Base-by-base conservation (phyloP, 2,797 vertebrate genomes). In the Brachyalestes nurse region DNA sequence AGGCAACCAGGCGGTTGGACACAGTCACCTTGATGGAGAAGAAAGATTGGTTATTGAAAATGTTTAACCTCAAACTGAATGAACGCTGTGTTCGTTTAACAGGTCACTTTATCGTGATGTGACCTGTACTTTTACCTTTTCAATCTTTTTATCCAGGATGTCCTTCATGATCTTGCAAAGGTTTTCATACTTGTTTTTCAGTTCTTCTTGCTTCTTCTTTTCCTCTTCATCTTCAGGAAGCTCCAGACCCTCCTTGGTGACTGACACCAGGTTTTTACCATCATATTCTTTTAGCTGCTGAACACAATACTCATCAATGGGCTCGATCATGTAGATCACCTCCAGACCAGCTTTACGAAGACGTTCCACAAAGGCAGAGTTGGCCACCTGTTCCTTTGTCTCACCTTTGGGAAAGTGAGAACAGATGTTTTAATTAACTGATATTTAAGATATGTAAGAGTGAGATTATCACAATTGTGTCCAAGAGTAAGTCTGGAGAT, bases 141-240 rank as follows among this genome's bases (percentile, higher is more conserved):
- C 97, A 34, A 99, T 96, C 89, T 98, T 99, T 90, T 98, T 98
- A 85, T 98, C 97, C 85, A 98, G 87, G 2, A 99, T 97, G 60
- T 99, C 97, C 88, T 98, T 99, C 96, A 99, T 98, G 80, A 97
- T 97, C 83, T 98, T 99, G 91, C 97, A 99, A 6, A 98, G 93
- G n/a, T 94, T 97, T 83, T 98, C 97, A 77, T 96, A 98, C 85
- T 96, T 96, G 0, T 96, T 88, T 79, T 96, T 97, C 53, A 96
- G 96, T 83, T 98, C 97, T 45, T 98, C 97, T 85, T 97, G 96
- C 8, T 93, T 96, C 92, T 98, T 98, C 77, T 97, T 96, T 88
- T 99, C 97, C 0, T 98, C 97, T 12, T 99, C 97, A 74, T 98
- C 97, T 81, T 99, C 98, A 1, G 97, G 97, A 79, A 99, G 94